phyloP scores from a whole-genome alignment of 2,888 invertebrate species.

The Microplitis deprimator region DNA sequence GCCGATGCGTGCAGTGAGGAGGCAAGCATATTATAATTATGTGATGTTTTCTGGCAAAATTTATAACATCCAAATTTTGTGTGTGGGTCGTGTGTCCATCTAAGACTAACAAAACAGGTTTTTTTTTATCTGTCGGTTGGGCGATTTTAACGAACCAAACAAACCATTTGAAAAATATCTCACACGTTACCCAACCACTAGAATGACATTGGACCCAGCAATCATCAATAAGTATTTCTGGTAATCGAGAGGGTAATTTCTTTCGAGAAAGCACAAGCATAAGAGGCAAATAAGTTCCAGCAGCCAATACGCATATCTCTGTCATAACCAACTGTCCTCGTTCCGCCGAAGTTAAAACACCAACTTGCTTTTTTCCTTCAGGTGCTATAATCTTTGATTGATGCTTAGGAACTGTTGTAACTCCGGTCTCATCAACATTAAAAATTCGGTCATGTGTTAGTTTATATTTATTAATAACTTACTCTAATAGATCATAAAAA shows the following conservation, averaged over 20 bases:
- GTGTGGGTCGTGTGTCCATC: conserved; percentile 8
- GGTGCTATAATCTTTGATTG: not conserved
- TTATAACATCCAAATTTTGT: conserved; percentile 10
- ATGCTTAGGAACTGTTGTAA: not conserved
- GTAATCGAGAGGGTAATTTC: not conserved
- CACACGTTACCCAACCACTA: not conserved
- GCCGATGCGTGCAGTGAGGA: conserved; percentile 2
- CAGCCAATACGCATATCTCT: not conserved
- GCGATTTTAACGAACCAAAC: not conserved
- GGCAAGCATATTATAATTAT: not conserved
- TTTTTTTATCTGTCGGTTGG: not conserved
- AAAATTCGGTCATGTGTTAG: conserved; percentile 36
- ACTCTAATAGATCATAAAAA: conserved; percentile 32
- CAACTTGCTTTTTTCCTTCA: not conserved
- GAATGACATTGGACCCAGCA: not conserved
- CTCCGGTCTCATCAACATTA: conserved; percentile 41
- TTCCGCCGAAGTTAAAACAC: not conserved
- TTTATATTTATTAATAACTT: conserved; percentile 30
- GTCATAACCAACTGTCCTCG: not conserved
- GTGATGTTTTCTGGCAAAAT: not conserved
- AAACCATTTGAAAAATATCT: conserved; percentile 9
- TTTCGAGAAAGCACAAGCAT: not conserved
- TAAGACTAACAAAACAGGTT: not conserved
- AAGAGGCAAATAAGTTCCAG: conserved; percentile 1
- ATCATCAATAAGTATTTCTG: not conserved